Evolutionary conservation across 2,113 vertebrate species (phyloP), one percentile per base, ranked within the genome.

Genomic region (Felis catus): DNA sequence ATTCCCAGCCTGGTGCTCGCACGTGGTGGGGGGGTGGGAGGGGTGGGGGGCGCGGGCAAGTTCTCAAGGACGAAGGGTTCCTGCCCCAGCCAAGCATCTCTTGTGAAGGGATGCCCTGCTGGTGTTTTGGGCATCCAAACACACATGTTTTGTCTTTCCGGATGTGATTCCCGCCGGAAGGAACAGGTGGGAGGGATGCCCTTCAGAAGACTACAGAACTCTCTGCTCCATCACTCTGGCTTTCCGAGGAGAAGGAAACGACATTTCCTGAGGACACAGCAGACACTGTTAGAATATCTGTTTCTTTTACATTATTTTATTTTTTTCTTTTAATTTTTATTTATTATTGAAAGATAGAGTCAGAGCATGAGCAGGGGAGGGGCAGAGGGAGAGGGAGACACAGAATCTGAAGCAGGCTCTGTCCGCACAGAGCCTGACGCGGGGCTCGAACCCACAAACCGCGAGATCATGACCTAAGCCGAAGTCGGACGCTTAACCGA

Each of bases 191-290:
- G 53, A 90, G 84, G 89, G n/a, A 27, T 1, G 5, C 18, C 29
- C 48, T 41, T 41, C 53, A 16, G 53, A 51, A 66, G 68, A 66
- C 63, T 19, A 3, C 8, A 61, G 91, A 63, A 29, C 45, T 45
- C 45, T 45, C 83, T 76, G n/a, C 53, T 81, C 41, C 10, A 6
- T 95, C 36, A 15, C 23, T 76, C 55, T 27, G 27, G 71, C 81
- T 85, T 36, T 86, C 61, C 25, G 16, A 91, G 61, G 31, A 78
- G 91, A 73, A 94, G 91, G 91, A 86, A 94, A 27, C 29, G 0
- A 16, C 9, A 51, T 16, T 84, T 89, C 83, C 88, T 33, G 87
- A 84, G 55, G 29, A 58, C 51, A 36, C 4, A 1, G 29, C 63
- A 58, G 31, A 12, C 18, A 4, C 31, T 7, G 31, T 70, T 21